Conservation (phyloP, 2,888 invertebrate species). For the Dicyrtomina minuta region DNA sequence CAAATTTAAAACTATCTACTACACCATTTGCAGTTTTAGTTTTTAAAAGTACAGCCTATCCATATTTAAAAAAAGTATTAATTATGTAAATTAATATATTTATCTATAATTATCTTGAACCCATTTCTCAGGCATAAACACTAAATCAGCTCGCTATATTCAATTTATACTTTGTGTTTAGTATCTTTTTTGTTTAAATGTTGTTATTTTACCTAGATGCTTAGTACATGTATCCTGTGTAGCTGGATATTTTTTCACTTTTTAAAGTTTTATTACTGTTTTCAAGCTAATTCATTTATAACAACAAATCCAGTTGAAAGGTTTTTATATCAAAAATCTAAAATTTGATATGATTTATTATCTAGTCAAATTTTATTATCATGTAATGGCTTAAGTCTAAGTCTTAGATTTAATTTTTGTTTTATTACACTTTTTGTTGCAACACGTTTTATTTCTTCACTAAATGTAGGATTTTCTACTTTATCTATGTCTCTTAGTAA, state of each 20-base stretch:
- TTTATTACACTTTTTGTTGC: neutral
- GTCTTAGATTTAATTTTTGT: neutral
- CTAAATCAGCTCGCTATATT: neutral
- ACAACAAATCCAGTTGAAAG: neutral
- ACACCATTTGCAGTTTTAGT: neutral
- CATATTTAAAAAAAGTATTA: slow-evolving; percentile 14
- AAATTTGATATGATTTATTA: neutral
- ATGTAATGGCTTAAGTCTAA: no score
- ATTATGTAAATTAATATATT: slow-evolving; percentile 4
- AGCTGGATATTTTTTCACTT: neutral
- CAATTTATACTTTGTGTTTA: neutral
- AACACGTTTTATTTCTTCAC: neutral
- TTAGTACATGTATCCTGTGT: neutral
- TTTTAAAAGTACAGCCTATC: neutral
- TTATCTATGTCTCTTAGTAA: neutral
- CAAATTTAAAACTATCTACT: neutral
- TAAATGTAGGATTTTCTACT: neutral
- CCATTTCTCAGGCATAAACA: slow-evolving; percentile 3
- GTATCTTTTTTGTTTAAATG: neutral
- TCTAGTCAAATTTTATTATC: neutral
- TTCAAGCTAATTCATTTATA: neutral
- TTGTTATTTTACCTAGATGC: neutral
- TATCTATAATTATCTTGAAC: neutral
- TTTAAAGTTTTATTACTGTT: neutral
- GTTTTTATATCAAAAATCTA: neutral